Percentiles rank a stretch among this genome's conserved stretches.
Evolutionary conservation across 2,797 vertebrate genomes (phyloP).

Genomic region (Melanotaenia pygmaea): DNA sequence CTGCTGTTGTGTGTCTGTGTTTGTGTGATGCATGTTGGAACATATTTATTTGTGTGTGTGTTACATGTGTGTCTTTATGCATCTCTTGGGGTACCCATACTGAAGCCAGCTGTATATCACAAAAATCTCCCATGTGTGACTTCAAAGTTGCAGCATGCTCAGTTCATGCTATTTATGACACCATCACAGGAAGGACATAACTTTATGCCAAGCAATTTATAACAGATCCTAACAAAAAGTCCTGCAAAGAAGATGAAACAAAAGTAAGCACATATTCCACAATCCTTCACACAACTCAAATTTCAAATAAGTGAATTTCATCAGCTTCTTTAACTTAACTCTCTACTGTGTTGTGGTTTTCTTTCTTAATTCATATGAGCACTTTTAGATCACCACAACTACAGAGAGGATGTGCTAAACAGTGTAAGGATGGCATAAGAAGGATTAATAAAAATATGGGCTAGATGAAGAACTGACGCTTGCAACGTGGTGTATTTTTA

Average conservation of each 20-base stretch:
- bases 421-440: conserved; percentile 23
- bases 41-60: conserved; percentile 49
- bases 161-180: conserved; percentile 79
- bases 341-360: conserved; percentile 29
- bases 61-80: conserved; percentile 67
- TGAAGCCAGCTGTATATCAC: conserved; percentile 79
- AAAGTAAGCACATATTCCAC: conserved; percentile 26
- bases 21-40: conserved; percentile 52
- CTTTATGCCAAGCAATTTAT: conserved; percentile 64
- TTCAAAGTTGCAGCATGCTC: conserved; percentile 74
- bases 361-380: conserved; percentile 34
- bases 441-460: conserved; percentile 17
- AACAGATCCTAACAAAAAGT: background rate
- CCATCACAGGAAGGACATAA: conserved; percentile 78
- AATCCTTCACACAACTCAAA: conserved; percentile 55
- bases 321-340: conserved; percentile 43
- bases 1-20: conserved; percentile 53
- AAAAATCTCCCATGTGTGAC: conserved; percentile 74
- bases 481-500: background rate
- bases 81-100: conserved; percentile 73
- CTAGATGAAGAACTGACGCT: background rate
- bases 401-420: conserved; percentile 31
- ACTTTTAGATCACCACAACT: conserved; percentile 35
- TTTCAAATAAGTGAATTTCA: conserved; percentile 37
- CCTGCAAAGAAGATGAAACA: conserved; percentile 40